Evolutionary conservation across 2,888 invertebrate species (phyloP).

Genomic region (Trissoscelio sp.): DNA sequence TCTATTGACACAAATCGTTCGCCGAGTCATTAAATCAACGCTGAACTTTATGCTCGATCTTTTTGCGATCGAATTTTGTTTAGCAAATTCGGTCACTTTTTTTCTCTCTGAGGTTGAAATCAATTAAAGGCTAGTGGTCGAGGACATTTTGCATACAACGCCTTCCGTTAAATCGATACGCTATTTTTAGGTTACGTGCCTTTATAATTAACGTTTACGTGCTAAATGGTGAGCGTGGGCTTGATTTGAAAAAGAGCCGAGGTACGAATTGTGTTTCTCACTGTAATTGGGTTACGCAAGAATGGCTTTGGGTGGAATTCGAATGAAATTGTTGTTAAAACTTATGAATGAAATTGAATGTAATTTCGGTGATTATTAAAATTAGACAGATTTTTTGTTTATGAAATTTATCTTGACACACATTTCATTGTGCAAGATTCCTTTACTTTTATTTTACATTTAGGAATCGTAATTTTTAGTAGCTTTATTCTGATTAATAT

Average conservation of each 20-base stretch:
- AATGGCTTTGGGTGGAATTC: neutral
- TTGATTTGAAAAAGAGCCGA: conserved; percentile 51
- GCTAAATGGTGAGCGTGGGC: conserved; percentile 54
- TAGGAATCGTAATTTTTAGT: conserved; percentile 3
- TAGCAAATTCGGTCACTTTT: neutral
- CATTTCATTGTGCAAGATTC: too few relatives aligned
- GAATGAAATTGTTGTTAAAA: neutral
- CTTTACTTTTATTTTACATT: too few relatives aligned
- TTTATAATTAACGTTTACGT: conserved; percentile 58
- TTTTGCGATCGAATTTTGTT: conserved; percentile 6
- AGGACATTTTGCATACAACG: conserved; percentile 18
- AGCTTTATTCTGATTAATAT: neutral
- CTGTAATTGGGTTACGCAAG: conserved; percentile 54
- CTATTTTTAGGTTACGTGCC: conserved; percentile 55
- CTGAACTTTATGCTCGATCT: conserved; percentile 39
- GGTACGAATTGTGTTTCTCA: conserved; percentile 42
- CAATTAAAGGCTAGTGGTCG: conserved; percentile 23
- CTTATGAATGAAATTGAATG: neutral
- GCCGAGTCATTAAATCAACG: conserved; percentile 66
- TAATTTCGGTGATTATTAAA: neutral
- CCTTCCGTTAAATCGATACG: conserved; percentile 44
- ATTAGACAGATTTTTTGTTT: too few relatives aligned
- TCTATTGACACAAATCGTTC: conserved; percentile 68
- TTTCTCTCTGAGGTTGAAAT: neutral
- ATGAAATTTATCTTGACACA: too few relatives aligned